Evolutionary conservation across 2,113 vertebrate species (phyloP).

Genomic region (Burhinus oedicnemus): DNA sequence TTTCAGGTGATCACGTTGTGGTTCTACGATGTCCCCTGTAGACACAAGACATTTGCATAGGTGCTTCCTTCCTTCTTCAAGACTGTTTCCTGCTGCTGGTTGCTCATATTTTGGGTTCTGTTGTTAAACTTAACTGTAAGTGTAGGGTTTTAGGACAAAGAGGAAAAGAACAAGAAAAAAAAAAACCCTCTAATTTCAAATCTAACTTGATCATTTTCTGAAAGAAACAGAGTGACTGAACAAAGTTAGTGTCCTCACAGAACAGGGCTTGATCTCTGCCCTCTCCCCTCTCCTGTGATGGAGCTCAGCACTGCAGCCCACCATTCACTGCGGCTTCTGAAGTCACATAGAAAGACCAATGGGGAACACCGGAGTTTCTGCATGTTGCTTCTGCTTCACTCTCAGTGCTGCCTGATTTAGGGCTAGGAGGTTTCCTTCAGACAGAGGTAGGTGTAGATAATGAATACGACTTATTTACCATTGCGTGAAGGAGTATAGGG

Average conservation of each 20-base stretch:
- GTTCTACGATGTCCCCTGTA: neutral
- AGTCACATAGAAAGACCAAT: neutral
- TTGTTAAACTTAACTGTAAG: neutral
- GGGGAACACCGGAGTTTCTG: neutral
- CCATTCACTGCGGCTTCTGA: fast-evolving
- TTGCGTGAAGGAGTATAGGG: fast-evolving
- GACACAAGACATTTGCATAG: neutral
- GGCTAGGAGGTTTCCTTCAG: neutral
- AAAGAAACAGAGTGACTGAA: neutral
- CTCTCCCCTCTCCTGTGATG: neutral
- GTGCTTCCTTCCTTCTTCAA: neutral
- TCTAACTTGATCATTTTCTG: neutral
- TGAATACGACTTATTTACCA: neutral
- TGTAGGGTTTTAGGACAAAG: neutral
- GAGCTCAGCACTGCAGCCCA: neutral
- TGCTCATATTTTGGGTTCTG: neutral
- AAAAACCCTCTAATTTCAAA: neutral
- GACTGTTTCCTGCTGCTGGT: neutral
- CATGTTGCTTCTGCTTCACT: neutral
- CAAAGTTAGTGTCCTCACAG: neutral
- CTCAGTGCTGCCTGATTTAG: neutral
- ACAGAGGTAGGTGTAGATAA: neutral
- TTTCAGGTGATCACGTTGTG: neutral
- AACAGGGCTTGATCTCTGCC: neutral
- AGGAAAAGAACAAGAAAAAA: neutral